Base-by-base conservation (phyloP, 2,113 vertebrate genomes). In the Nibea albiflora region DNA sequence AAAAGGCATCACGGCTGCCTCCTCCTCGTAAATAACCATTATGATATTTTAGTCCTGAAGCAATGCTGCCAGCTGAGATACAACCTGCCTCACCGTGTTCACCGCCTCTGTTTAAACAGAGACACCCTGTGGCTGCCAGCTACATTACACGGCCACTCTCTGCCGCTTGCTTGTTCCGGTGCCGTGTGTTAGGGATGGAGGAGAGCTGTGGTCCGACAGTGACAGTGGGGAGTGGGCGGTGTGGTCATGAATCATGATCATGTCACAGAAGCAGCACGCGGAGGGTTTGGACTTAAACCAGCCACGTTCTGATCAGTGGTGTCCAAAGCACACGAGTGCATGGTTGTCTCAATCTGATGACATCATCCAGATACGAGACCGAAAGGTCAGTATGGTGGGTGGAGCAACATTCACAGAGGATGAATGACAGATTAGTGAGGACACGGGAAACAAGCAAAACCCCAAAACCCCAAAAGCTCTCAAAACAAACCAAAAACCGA, bases 391-490 rank as follows among this genome's bases (percentile, higher is more conserved):
- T 67, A 26, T 68, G 57, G 68, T 67, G 44, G 67, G 58, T 42
- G 76, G 31, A 61, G 82, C 46, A 58, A 78, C 70, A 64, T 54
- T 87, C 80, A 70, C 76, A 70, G 53, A 44, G 28, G 42, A 73
- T 70, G 54, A 88, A 65, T 89, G 83, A 91, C 78, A 79, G 86
- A 92, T 95, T 94, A 94, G 92, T 94, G 64, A 68, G 28, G 78
- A 88, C 73, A 90, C 70, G 78, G 54, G 73, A 92, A 92, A 91
- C 94, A 95, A 95, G 93, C 94, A 95, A 79, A 87, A 89, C 77
- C 94, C 95, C 95, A 96, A 95, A 97, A 96, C 97, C 97, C 95
- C 95, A 95, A 95, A 78, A 95, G 93, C 95, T 90, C 52, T 62
- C 50, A 73, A 73, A 57, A 68, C 70, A 72, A 35, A 44, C 28